Evolutionary conservation across 2,113 vertebrate species (phyloP), one percentile per base, ranked within the genome.

Genomic region (Ophthalmolycus amberensis): DNA sequence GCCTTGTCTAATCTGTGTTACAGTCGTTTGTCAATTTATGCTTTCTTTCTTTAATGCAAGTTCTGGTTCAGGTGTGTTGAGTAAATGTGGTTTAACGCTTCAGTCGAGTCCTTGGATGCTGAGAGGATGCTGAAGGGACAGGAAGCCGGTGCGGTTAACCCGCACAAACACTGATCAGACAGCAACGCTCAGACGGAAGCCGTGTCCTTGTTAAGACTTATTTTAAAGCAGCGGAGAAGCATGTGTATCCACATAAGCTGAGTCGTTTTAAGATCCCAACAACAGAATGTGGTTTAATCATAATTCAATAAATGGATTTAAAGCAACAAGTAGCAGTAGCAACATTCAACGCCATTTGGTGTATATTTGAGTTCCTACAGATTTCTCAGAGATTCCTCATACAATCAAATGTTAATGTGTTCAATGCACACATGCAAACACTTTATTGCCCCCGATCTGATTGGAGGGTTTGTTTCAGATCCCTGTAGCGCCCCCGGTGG

Each of bases 401-500:
- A 32, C 10, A 16, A 8, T 37, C 38, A 27, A 2, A 68, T 62
- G 11, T 22, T 29, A 1, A n/a, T 58, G 4, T 62, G 29, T 6
- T 54, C 44, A 34, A 27, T 7, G 14, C 34, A n/a, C 15, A 71
- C 14, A 15, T 37, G 40, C 18, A 14, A 37, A 34, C 54, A 40
- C 73, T 38, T 54, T 32, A 44, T 2, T 62, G 27, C 16, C 16
- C 5, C 32, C 0, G 9, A 4, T 56, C 46, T 82, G 70, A 83
- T 81, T 83, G 81, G 78, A 50, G 27, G 1, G 29, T 50, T 72
- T 27, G 11, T 38, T 32, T 58, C 46, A 18, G 32, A 12, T 59
- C 65, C 20, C 48, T 16, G 2, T n/a, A 58, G 82, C 67, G 81
- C 81, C 75, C 62, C 85, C 59, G n/a, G 77, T 29, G 89, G 86